Percentiles rank a stretch among this genome's conserved stretches.
Conservation (phyloP, 2,113 vertebrate species). For the Regulus satrapa region DNA sequence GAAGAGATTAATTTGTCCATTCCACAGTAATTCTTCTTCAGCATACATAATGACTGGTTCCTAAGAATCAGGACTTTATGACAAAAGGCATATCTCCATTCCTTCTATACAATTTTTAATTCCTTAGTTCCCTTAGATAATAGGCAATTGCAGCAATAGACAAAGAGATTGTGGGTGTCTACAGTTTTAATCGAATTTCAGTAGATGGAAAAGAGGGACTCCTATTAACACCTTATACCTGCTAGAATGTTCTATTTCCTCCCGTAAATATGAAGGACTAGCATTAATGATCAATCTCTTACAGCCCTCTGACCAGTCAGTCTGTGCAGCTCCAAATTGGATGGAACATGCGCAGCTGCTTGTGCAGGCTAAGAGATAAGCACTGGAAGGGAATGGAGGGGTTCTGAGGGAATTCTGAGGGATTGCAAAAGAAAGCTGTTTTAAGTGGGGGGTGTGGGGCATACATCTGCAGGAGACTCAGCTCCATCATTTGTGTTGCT, state of each 20-base stretch:
- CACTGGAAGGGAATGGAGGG: neutral
- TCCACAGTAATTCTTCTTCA: neutral
- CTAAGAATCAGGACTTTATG: neutral
- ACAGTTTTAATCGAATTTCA: neutral
- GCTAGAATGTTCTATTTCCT: neutral
- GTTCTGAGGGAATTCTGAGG: no score
- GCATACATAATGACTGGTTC: neutral
- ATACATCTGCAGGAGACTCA: neutral
- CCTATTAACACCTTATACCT: neutral
- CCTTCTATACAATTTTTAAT: neutral
- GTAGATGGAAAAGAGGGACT: neutral
- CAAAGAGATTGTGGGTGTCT: neutral
- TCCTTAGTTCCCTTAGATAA: neutral
- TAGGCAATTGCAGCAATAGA: no score
- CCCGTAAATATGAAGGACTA: neutral
- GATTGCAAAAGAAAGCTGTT: neutral
- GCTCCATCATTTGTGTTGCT: neutral
- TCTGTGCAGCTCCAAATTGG: neutral
- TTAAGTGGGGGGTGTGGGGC: neutral
- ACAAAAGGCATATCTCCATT: neutral
- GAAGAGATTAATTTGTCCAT: neutral
- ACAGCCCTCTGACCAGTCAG: neutral
- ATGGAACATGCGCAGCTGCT: neutral
- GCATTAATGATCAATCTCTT: neutral
- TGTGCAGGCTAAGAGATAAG: neutral